A percentile compares a stretch with the other conserved stretches of the same genome.
Evolutionary conservation across 2,888 invertebrate species (phyloP).

Genomic region (Incurvaria masculella): DNA sequence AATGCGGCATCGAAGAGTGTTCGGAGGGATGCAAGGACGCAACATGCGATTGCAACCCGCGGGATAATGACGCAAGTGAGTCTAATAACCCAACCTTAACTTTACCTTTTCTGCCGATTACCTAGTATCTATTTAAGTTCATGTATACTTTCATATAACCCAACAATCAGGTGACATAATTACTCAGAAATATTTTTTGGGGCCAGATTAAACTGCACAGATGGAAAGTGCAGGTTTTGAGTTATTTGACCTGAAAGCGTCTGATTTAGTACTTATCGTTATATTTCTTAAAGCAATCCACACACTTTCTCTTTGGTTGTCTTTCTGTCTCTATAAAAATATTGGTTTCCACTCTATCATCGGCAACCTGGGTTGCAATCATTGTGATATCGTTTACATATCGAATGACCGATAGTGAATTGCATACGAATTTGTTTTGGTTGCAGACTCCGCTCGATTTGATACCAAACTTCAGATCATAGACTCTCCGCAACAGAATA

Average conservation of each 20-base stretch:
- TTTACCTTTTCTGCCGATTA: too few species aligned
- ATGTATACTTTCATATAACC: neutral
- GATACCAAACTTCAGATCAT: slow-evolving; percentile 56
- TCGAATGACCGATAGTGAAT: neutral
- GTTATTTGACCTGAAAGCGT: too few species aligned
- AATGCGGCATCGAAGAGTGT: slow-evolving; percentile 45
- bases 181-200: too few species aligned
- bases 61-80: slow-evolving; percentile 37
- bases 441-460: slow-evolving; percentile 59
- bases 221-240: too few species aligned
- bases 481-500: slow-evolving; percentile 41
- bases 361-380: too few species aligned
- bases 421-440: slow-evolving; percentile 12
- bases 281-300: neutral
- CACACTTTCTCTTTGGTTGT: too few species aligned
- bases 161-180: too few species aligned
- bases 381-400: too few species aligned
- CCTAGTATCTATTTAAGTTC: neutral
- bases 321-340: too few species aligned
- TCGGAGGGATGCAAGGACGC: slow-evolving; percentile 33
- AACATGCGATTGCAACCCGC: slow-evolving; percentile 40
- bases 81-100: slow-evolving; percentile 13
- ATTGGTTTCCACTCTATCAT: too few species aligned
- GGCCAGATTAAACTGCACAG: too few species aligned
- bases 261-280: too few species aligned